Evolutionary conservation across 2,888 invertebrate species (phyloP).

Genomic region (Stenodema calcarata): DNA sequence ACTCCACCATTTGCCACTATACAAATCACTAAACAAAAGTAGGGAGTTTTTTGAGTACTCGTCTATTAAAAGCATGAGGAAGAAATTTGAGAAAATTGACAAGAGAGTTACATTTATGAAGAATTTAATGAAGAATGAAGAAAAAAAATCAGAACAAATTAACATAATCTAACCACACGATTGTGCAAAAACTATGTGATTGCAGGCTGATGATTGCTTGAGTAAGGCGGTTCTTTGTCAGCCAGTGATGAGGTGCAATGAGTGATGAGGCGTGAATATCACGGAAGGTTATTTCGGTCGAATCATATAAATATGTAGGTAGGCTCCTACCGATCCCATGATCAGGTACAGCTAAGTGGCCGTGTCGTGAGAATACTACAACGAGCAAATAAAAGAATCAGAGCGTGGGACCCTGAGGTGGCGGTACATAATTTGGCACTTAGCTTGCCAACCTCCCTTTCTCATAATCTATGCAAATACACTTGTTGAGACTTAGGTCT

Average conservation of each 20-base stretch:
- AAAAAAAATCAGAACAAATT: too few relatives aligned
- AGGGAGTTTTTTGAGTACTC: too few relatives aligned
- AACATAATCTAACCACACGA: too few relatives aligned
- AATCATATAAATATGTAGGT: neutral
- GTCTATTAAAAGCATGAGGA: too few relatives aligned
- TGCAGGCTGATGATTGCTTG: too few relatives aligned
- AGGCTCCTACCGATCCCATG: neutral
- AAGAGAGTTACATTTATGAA: too few relatives aligned
- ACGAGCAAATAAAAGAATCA: neutral
- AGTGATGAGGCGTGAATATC: neutral
- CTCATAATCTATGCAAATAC: conserved; percentile 18
- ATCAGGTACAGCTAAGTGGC: neutral
- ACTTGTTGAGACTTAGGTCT: neutral
- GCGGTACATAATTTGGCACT: conserved; percentile 19
- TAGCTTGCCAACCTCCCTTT: neutral
- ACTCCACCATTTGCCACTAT: too few relatives aligned
- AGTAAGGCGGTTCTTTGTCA: too few relatives aligned
- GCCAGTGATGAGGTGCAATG: neutral
- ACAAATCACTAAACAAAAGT: too few relatives aligned
- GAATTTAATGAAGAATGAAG: too few relatives aligned
- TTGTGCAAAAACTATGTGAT: too few relatives aligned
- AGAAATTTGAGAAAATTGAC: too few relatives aligned
- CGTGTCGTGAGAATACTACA: neutral
- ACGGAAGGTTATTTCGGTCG: neutral
- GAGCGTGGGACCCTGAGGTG: neutral